Evolutionary conservation across 2,113 vertebrate species (phyloP), one percentile per base, ranked within the genome.

Genomic region (Caranx ignobilis): DNA sequence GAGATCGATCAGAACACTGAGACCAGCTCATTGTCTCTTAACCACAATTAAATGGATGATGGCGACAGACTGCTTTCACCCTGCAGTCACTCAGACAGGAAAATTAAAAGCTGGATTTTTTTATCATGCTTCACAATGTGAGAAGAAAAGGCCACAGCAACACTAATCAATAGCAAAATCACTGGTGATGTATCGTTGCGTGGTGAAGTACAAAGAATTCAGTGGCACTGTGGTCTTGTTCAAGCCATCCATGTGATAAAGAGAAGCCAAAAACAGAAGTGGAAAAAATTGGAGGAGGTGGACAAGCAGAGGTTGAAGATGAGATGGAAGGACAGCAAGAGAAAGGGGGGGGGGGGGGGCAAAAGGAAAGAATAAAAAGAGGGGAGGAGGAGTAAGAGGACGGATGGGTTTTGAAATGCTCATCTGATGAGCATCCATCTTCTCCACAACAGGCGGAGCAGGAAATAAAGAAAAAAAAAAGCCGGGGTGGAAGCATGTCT

Each of bases 1-100:
- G 71, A 75, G 77, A 87, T 78, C 37, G 68, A 83, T 86, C 65
- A 35, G 60, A 81, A 81, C 66, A 82, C 91, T 85, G 87, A 92
- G 88, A 88, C 92, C 84, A 77, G 92, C 92, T 94, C 93, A 88
- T 60, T 82, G 74, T 74, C 77, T 57, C 59, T n/a, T 55, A 73
- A 73, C 59, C n/a, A 21, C 65, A 79, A 41, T 72, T 67, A 81
- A 43, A 77, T 41, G 52, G 43, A 55, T 50, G 50, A 79, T 67
- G 61, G 47, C 54, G 26, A 41, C 68, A 78, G 81, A 68, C 47
- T 32, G 56, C 78, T 62, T 79, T 68, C 67, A 84, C 64, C 70
- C 65, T 56, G 43, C 34, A 35, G 41, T 2, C 67, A 61, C 71
- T 75, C 73, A 71, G 71, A 75, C 37, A 41, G 75, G n/a, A 64